A percentile compares a stretch with the other conserved stretches of the same genome.
Evolutionary conservation across 2,888 invertebrate species (phyloP).

Genomic region (Anoplius nigerrimus): DNA sequence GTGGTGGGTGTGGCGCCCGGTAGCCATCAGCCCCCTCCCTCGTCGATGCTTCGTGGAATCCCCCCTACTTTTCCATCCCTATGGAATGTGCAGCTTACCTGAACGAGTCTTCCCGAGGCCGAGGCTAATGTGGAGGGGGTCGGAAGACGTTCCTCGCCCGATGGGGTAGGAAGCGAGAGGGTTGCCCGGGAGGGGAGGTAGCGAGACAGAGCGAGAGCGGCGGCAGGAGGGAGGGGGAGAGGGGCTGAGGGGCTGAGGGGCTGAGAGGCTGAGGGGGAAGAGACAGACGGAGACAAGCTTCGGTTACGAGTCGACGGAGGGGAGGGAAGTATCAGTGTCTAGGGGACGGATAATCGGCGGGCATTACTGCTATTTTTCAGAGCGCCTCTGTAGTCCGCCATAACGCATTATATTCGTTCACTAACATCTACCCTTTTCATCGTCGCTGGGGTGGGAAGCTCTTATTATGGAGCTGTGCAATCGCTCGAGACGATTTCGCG

Average conservation of each 20-base stretch:
- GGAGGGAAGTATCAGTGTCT: conserved; percentile 57
- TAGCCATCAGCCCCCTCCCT: conserved; percentile 55
- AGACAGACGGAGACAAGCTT: conserved; percentile 43
- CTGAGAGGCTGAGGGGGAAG: conserved; percentile 33
- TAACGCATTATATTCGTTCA: conserved; percentile 19
- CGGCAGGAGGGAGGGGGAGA: conserved; percentile 15
- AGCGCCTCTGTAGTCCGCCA: conserved; percentile 30
- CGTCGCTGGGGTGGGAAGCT: too few species aligned
- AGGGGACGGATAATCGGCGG: conserved; percentile 67
- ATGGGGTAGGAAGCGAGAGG: too few species aligned
- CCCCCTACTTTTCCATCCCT: conserved; percentile 60
- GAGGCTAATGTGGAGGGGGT: conserved; percentile 21
- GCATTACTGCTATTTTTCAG: conserved; percentile 54
- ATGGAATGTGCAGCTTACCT: conserved; percentile 60
- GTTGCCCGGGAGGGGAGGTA: too few species aligned
- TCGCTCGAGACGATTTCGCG: too few species aligned
- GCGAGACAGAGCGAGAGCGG: not conserved
- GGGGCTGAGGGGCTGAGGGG: conserved; percentile 21
- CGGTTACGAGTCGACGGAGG: too few species aligned
- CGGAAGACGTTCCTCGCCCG: not conserved
- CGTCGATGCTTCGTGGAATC: conserved; percentile 52
- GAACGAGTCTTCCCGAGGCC: conserved; percentile 52
- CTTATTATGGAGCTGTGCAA: too few species aligned
- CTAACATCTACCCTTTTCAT: too few species aligned
- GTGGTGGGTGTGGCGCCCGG: conserved; percentile 60